phyloP scores from a whole-genome alignment of 2,113 vertebrate species.

The Notarius lentiginosus region DNA sequence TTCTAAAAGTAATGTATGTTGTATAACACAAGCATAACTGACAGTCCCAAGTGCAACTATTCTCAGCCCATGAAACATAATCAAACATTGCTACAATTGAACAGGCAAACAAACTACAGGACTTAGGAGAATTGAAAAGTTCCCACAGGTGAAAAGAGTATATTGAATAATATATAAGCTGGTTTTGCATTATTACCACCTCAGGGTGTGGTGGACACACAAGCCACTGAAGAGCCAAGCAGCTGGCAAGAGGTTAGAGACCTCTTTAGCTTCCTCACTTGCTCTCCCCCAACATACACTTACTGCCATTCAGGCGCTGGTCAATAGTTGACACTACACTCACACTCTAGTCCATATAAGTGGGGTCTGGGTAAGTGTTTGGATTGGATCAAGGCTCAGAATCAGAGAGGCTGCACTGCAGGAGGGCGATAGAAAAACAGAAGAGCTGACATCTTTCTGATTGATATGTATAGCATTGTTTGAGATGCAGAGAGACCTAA shows the following conservation, averaged over 20 bases:
- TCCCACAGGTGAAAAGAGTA: conserved; percentile 51
- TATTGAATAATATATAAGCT: conserved; percentile 64
- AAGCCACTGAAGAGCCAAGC: conserved; percentile 46
- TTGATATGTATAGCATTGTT: conserved; percentile 48
- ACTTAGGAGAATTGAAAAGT: conserved; percentile 51
- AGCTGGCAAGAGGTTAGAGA: conserved; percentile 61
- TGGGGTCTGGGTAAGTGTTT: conserved; percentile 27
- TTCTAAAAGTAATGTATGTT: neutral
- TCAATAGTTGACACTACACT: conserved; percentile 53
- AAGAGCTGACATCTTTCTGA: conserved; percentile 39
- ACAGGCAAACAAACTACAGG: conserved; percentile 52
- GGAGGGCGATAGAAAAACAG: conserved; percentile 43
- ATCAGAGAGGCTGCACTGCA: conserved; percentile 35
- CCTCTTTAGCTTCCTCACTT: conserved; percentile 33
- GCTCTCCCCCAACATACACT: conserved; percentile 23
- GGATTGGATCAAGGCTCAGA: conserved; percentile 37
- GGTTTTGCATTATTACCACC: conserved; percentile 58
- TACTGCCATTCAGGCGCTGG: conserved; percentile 38
- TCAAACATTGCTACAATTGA: neutral
- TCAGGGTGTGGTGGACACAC: conserved; percentile 44
- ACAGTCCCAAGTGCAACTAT: neutral
- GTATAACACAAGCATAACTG: neutral
- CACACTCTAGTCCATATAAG: conserved; percentile 44
- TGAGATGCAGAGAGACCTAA: neutral
- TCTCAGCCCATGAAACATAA: neutral